phyloP scores from a whole-genome alignment of 1,140 invertebrate species.

The Drosophila funebris region DNA sequence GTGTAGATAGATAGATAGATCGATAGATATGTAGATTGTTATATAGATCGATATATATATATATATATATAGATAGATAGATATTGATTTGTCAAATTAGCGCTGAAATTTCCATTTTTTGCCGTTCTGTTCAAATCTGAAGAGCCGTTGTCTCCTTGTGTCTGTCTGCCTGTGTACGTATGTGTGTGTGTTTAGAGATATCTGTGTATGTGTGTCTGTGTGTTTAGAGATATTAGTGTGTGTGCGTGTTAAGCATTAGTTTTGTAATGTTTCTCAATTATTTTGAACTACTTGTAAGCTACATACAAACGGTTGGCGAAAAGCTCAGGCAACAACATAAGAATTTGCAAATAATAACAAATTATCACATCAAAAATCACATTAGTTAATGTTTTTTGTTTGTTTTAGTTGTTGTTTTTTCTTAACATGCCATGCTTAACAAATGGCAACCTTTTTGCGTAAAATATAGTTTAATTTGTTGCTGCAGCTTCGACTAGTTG shows the following conservation, averaged over 20 bases:
- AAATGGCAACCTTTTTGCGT: constrained; percentile 77
- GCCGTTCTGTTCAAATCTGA: constrained; percentile 47
- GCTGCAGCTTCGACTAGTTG: constrained; percentile 9
- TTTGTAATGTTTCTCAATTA: constrained; percentile 2
- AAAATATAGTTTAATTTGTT: constrained; percentile 75
- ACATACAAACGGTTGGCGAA: constrained; percentile 66
- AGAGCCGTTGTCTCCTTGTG: constrained; percentile 1
- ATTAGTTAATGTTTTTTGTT: constrained; percentile 8
- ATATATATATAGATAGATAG: constrained; percentile 13
- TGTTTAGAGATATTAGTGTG: constrained; percentile 18
- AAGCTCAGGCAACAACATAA: constrained; percentile 68
- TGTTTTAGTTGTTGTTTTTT: constrained; percentile 2
- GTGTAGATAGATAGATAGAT: constrained; percentile 10
- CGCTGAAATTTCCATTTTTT: constrained; percentile 32
- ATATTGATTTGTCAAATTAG: constrained; percentile 31
- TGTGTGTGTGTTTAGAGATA: constrained; percentile 15
- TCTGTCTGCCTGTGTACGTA: constrained; percentile 33
- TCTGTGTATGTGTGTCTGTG: constrained; percentile 26
- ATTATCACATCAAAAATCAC: constrained; percentile 29
- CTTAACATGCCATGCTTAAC: constrained; percentile 66
- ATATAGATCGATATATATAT: constrained; percentile 17
- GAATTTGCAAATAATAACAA: constrained; percentile 57
- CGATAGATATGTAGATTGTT: too few species aligned
- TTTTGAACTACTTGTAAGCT: constrained; percentile 34
- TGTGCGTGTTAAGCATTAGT: constrained; percentile 36